phyloP scores from a whole-genome alignment of 2,113 vertebrate species.

The Pterophyllum scalare region DNA sequence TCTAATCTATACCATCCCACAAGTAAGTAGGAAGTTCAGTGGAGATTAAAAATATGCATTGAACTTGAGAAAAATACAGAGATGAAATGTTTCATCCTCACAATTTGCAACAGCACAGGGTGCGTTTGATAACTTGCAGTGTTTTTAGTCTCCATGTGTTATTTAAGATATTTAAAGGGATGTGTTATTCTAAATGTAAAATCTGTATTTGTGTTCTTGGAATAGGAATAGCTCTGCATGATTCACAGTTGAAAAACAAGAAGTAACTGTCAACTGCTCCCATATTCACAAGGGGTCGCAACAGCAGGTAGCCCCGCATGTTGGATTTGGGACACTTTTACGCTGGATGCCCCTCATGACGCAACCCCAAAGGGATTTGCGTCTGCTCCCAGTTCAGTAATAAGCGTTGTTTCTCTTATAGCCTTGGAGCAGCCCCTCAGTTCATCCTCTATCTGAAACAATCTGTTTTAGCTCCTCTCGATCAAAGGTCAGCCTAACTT shows the following conservation, averaged over 20 bases:
- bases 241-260: neutral
- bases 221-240: neutral
- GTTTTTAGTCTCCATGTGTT: neutral
- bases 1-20: constrained; percentile 7
- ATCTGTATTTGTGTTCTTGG: neutral
- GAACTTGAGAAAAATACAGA: neutral
- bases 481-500: neutral
- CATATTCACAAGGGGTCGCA: neutral
- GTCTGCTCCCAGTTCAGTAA: neutral
- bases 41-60: constrained; percentile 1
- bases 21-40: constrained; percentile 2
- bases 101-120: neutral
- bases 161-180: too few relatives aligned
- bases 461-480: neutral
- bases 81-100: neutral
- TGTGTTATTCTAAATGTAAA: too few relatives aligned
- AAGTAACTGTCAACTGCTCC: neutral
- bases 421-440: neutral
- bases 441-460: neutral
- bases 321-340: neutral
- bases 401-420: neutral
- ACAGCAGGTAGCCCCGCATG: neutral
- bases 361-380: neutral
- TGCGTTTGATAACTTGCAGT: neutral
- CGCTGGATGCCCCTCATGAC: neutral